phyloP scores from a whole-genome alignment of 53 echinoderm and acorn worm genomes.

The Paelopatides confundens region DNA sequence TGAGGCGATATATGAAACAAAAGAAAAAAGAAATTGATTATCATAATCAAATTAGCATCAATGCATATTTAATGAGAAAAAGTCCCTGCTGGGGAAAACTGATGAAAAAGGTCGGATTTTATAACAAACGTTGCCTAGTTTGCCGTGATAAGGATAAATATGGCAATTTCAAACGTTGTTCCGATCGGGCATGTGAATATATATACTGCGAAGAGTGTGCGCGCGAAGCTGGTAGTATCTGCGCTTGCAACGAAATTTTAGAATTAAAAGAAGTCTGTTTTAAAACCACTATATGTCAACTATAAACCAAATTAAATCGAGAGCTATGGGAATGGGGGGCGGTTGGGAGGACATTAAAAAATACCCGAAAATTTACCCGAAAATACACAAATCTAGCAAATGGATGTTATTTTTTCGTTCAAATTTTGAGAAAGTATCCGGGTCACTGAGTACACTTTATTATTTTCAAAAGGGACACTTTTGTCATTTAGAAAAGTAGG shows the following conservation, averaged over 20 bases:
- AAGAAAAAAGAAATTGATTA: constrained; percentile 74
- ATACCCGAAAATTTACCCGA: too few species aligned
- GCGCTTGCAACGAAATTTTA: constrained; percentile 33
- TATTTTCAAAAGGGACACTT: too few species aligned
- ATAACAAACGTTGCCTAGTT: constrained; percentile 71
- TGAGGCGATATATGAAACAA: constrained; percentile 68
- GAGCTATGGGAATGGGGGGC: too few species aligned
- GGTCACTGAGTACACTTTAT: too few species aligned
- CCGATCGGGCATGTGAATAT: constrained; percentile 54
- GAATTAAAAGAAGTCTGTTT: too few species aligned
- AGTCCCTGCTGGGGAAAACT: constrained; percentile 73
- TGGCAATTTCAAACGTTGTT: constrained; percentile 68
- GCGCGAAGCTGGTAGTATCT: constrained; percentile 15
- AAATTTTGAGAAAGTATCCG: too few species aligned
- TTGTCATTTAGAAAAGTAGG: too few species aligned
- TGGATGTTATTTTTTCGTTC: too few species aligned
- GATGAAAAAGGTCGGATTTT: constrained; percentile 62
- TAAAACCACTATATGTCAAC: too few species aligned
- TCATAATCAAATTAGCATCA: constrained; percentile 70
- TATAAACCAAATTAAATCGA: too few species aligned
- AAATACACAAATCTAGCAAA: too few species aligned
- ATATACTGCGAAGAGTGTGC: constrained; percentile 72
- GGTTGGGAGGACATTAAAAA: too few species aligned
- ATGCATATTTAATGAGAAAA: constrained; percentile 64
- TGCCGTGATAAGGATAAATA: constrained; percentile 69